These are phyloP conservation scores for Physella acuta DNA, from an alignment of 1,140 invertebrate genomes.

Conservation along the genomic window DNA sequence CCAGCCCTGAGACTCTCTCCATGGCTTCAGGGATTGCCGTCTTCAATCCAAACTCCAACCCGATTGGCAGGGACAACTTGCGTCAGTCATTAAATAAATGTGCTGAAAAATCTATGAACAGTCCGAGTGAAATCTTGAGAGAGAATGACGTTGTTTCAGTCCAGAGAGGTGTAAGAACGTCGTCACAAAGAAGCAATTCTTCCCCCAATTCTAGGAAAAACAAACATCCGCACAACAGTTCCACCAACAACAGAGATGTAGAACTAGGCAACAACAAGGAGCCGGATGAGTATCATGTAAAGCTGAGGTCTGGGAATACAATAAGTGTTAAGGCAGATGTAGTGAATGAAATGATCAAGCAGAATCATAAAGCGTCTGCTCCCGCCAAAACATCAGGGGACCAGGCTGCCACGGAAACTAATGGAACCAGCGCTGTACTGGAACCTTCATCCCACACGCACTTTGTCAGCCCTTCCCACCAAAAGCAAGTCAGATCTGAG, in stretches of 20 bases:
- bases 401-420: background rate
- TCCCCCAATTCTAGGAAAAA: background rate
- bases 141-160: background rate
- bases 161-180: background rate
- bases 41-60: slow-evolving; percentile 29
- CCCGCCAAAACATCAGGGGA: background rate
- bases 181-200: background rate
- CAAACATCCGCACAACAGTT: background rate
- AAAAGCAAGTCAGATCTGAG: background rate
- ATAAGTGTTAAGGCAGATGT: slow-evolving; percentile 18
- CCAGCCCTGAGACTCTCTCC: slow-evolving; percentile 81
- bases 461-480: slow-evolving; percentile 11
- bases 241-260: background rate
- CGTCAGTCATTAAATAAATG: slow-evolving; percentile 33
- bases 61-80: slow-evolving; percentile 30
- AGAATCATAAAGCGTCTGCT: background rate
- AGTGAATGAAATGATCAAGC: slow-evolving; percentile 21
- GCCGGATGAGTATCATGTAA: slow-evolving; percentile 7
- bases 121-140: slow-evolving; percentile 13
- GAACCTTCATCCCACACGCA: slow-evolving; percentile 23
- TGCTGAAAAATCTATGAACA: slow-evolving; percentile 17
- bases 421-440: background rate
- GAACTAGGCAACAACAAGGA: background rate
- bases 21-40: slow-evolving; percentile 69
- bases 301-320: slow-evolving; percentile 15